Conservation (phyloP, 2,888 invertebrate genomes). For the Galeruca laticollis region DNA sequence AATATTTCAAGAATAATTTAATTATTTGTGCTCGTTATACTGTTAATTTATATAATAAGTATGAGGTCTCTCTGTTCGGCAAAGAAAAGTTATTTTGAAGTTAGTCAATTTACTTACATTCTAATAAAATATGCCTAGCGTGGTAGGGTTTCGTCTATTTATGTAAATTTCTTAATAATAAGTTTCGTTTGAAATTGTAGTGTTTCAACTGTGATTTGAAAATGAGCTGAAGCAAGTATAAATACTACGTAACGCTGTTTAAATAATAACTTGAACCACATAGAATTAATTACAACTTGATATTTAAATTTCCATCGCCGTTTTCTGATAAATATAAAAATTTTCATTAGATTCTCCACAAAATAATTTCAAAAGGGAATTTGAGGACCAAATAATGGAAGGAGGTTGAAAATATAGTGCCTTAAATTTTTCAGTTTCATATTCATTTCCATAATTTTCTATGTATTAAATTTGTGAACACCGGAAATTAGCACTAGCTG, state of each 20-base stretch:
- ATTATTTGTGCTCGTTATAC: background rate
- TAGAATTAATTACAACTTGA: background rate
- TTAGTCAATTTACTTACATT: constrained; percentile 4
- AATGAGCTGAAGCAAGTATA: background rate
- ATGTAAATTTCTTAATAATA: constrained; percentile 3
- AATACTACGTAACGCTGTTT: background rate
- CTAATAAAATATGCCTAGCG: background rate
- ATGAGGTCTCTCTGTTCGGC: background rate
- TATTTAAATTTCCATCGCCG: no score
- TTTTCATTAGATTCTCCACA: background rate
- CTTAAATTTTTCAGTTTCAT: no score
- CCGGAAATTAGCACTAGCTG: no score
- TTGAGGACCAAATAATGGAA: no score
- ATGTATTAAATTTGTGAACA: no score
- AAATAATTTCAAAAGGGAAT: background rate
- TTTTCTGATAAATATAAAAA: no score
- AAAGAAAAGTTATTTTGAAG: background rate
- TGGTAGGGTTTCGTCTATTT: background rate
- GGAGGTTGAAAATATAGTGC: no score
- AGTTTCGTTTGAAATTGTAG: background rate
- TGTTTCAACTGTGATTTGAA: background rate
- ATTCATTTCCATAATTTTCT: no score
- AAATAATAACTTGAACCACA: background rate
- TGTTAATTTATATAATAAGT: background rate
- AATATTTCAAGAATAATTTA: background rate